Conservation (phyloP, 1,140 invertebrate genomes). For the Coelopa frigida region DNA sequence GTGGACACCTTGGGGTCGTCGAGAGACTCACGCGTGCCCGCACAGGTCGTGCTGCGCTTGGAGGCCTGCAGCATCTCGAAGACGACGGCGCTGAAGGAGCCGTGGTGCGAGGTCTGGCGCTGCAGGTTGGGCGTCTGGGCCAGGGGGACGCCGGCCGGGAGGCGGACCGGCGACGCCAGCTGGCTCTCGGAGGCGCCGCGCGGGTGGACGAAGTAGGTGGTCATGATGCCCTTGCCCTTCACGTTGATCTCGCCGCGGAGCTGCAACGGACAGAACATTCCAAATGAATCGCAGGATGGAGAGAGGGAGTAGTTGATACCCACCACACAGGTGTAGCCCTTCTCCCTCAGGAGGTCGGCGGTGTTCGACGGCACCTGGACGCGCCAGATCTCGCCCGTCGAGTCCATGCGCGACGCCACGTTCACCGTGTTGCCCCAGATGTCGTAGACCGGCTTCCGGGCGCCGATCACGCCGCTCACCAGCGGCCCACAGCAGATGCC, state of each 20-base stretch:
- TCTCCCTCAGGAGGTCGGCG: slow-evolving; percentile 50
- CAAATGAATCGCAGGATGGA: background rate
- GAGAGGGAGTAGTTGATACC: slow-evolving; percentile 6
- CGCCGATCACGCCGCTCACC: slow-evolving; percentile 95
- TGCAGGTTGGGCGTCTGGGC: slow-evolving; percentile 46
- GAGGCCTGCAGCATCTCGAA: slow-evolving; percentile 78
- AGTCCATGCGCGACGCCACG: slow-evolving; percentile 90
- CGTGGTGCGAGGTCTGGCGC: slow-evolving; percentile 64
- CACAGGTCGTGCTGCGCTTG: slow-evolving; percentile 54
- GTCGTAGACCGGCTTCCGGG: slow-evolving; percentile 95
- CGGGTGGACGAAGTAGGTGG: slow-evolving; percentile 81
- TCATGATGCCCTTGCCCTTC: slow-evolving; percentile 93
- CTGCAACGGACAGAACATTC: slow-evolving; percentile 47
- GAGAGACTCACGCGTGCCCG: slow-evolving; percentile 44
- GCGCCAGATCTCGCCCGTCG: slow-evolving; percentile 75
- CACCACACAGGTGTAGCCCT: slow-evolving; percentile 42
- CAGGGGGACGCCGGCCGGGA: slow-evolving; percentile 34
- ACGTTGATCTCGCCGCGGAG: slow-evolving; percentile 78
- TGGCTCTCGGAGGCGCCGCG: slow-evolving; percentile 49
- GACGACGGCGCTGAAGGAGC: slow-evolving; percentile 76
- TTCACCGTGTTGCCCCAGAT: slow-evolving; percentile 98
- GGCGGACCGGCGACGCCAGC: slow-evolving; percentile 35
- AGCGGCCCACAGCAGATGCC: slow-evolving; percentile 90
- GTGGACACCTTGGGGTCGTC: background rate
- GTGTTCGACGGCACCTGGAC: slow-evolving; percentile 84